Evolutionary conservation across 2,113 vertebrate species (phyloP).

Genomic region (Ancistrus triradiatus): DNA sequence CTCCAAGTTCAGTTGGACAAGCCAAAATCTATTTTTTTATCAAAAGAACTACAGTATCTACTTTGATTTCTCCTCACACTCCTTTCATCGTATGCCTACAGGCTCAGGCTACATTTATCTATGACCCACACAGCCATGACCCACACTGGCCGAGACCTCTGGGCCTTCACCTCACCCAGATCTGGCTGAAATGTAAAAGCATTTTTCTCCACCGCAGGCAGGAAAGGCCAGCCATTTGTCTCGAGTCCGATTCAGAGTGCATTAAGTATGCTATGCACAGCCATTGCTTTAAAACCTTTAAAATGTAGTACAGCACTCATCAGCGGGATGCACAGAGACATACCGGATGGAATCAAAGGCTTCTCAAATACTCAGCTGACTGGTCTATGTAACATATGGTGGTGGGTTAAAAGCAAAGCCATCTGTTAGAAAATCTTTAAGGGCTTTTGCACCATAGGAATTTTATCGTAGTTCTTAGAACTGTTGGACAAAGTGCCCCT

Average conservation of each 20-base stretch:
- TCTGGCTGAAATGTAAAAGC: conserved; percentile 63
- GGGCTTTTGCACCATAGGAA: too few species aligned
- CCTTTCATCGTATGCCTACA: conserved; percentile 26
- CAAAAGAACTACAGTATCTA: too few species aligned
- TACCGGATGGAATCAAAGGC: conserved; percentile 42
- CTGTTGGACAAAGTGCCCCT: too few species aligned
- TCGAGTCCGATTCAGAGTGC: conserved; percentile 54
- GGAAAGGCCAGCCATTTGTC: conserved; percentile 60
- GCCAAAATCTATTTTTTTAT: too few species aligned
- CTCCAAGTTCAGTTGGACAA: too few species aligned
- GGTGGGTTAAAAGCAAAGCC: too few species aligned
- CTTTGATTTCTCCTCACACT: conserved; percentile 2
- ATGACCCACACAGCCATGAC: too few species aligned
- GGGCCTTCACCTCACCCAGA: conserved; percentile 48
- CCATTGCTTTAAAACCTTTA: conserved; percentile 44
- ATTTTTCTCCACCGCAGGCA: conserved; percentile 51
- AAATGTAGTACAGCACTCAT: conserved; percentile 49
- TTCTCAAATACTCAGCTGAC: too few species aligned
- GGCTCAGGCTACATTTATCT: conserved; percentile 39
- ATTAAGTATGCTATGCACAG: conserved; percentile 37
- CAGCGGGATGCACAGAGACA: conserved; percentile 33
- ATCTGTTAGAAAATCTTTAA: too few species aligned
- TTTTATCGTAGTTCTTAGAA: too few species aligned
- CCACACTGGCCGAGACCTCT: conserved; percentile 49
- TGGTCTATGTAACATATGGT: too few species aligned